These are phyloP conservation scores for Yponomeuta malinellus DNA, from an alignment of 2,888 invertebrate genomes.

Conservation along the genomic window DNA sequence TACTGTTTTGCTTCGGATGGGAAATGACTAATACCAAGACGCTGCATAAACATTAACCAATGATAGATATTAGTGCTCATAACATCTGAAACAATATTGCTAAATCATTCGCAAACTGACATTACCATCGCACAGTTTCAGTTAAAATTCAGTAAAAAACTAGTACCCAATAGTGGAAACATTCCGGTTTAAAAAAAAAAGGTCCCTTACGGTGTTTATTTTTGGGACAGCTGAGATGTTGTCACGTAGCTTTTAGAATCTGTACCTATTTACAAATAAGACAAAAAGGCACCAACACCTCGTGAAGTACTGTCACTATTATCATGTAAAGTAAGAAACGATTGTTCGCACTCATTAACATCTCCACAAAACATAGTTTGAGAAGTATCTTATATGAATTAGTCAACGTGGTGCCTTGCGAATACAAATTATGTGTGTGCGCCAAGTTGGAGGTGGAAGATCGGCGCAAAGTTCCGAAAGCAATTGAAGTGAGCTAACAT, in stretches of 20 bases:
- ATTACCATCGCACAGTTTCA: background rate
- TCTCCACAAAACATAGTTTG: constrained; percentile 35
- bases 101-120: background rate
- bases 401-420: constrained; percentile 27
- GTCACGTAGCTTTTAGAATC: background rate
- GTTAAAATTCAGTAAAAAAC: background rate
- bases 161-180: too few species aligned
- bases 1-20: constrained; percentile 49
- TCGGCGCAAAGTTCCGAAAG: constrained; percentile 24
- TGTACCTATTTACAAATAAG: background rate
- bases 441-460: constrained; percentile 11
- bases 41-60: background rate
- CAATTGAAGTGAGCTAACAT: constrained; percentile 22
- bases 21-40: constrained; percentile 23
- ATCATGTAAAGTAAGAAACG: constrained; percentile 34
- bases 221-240: background rate
- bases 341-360: constrained; percentile 38
- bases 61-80: background rate
- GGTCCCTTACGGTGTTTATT: too few species aligned
- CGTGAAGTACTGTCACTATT: constrained; percentile 22
- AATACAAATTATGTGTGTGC: constrained; percentile 38
- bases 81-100: background rate
- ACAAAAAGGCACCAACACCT: background rate
- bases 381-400: constrained; percentile 33
- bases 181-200: too few species aligned